Evolutionary conservation across 1,140 invertebrate genomes (phyloP).

Genomic region (Neodiprion virginianus): DNA sequence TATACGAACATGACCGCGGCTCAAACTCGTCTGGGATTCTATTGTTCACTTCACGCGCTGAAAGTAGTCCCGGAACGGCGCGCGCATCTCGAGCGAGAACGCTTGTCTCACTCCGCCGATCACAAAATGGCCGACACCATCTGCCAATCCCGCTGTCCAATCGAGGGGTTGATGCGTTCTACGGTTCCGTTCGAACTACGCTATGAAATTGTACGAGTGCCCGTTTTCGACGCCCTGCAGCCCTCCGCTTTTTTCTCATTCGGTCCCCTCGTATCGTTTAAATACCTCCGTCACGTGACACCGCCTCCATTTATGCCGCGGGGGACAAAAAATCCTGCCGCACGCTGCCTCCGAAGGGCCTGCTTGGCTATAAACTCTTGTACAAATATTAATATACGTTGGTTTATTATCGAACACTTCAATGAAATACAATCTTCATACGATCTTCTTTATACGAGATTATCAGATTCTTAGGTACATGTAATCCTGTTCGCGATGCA

Average conservation of each 20-base stretch:
- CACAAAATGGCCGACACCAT: background rate
- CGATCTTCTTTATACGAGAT: too few species aligned
- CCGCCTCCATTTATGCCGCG: background rate
- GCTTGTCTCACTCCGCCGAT: background rate
- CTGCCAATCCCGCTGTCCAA: background rate
- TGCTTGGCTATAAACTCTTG: too few species aligned
- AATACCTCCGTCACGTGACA: background rate
- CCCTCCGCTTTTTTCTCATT: background rate
- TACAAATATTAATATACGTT: too few species aligned
- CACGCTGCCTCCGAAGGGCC: too few species aligned
- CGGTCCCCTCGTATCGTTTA: background rate
- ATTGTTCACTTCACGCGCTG: constrained; percentile 61
- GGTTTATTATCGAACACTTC: too few species aligned
- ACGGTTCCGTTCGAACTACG: background rate
- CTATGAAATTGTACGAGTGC: too few species aligned
- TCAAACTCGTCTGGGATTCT: constrained; percentile 59
- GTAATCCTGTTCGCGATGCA: too few species aligned
- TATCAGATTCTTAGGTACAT: too few species aligned
- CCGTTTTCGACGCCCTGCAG: background rate
- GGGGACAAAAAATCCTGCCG: too few species aligned
- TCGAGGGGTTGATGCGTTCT: background rate
- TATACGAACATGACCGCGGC: constrained; percentile 58
- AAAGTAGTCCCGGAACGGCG: constrained; percentile 57
- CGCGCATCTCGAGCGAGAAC: constrained; percentile 49
- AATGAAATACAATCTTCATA: too few species aligned